phyloP scores from a whole-genome alignment of 1,140 invertebrate species.

The Bombus sylvicola region DNA sequence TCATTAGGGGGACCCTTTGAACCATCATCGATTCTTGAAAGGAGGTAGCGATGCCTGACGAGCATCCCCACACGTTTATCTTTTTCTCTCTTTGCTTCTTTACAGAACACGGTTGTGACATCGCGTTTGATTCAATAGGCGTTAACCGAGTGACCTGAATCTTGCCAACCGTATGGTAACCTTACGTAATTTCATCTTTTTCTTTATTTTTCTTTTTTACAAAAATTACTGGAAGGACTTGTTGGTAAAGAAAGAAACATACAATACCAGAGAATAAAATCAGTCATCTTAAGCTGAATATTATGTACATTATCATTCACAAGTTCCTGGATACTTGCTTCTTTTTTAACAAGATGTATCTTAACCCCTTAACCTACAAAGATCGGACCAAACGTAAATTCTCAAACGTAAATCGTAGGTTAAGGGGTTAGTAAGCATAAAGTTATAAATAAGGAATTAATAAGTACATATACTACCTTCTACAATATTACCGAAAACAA shows the following conservation, averaged over 20 bases:
- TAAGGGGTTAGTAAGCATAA: no score
- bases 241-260: not conserved
- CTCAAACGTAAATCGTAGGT: no score
- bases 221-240: not conserved
- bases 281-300: no score
- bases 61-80: slow-evolving; percentile 9
- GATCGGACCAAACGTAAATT: no score
- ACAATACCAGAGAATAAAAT: not conserved
- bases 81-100: not conserved
- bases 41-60: slow-evolving; percentile 25
- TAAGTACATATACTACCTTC: no score
- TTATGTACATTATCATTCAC: no score
- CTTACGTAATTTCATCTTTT: slow-evolving; percentile 15
- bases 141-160: slow-evolving; percentile 38
- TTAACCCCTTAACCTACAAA: no score
- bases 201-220: no score
- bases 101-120: not conserved
- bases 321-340: no score
- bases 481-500: no score
- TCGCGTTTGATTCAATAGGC: slow-evolving; percentile 37
- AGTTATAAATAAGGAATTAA: no score
- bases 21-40: not conserved
- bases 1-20: not conserved
- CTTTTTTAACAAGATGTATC: no score
- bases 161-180: not conserved